These are phyloP conservation scores for Habrosyne pyritoides DNA, from an alignment of 2,888 invertebrate genomes.

Conservation along the genomic window DNA sequence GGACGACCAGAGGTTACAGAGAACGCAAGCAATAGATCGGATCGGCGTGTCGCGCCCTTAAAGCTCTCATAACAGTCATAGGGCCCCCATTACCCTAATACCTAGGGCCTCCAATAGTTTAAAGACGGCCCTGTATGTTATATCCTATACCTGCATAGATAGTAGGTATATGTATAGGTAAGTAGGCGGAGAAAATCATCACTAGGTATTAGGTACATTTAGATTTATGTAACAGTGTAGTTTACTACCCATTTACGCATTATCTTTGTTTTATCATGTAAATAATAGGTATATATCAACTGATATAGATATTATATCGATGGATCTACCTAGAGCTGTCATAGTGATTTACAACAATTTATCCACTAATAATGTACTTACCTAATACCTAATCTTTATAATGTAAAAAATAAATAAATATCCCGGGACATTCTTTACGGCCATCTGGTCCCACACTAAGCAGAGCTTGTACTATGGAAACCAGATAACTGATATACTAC, in stretches of 20 bases:
- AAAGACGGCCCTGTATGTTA: no score
- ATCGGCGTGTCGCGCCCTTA: no score
- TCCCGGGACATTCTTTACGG: no score
- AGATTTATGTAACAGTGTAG: not conserved
- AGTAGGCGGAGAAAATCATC: not conserved
- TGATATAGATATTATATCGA: not conserved
- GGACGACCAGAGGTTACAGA: no score
- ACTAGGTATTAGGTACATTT: not conserved
- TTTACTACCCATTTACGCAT: not conserved
- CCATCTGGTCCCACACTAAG: no score
- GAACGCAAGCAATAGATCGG: no score
- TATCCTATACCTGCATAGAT: not conserved
- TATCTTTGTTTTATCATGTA: slow-evolving; percentile 5
- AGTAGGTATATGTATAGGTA: not conserved
- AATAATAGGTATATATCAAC: slow-evolving; percentile 1
- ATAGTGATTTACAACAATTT: not conserved
- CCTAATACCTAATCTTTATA: not conserved
- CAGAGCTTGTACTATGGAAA: no score
- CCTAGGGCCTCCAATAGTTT: no score
- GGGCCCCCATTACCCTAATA: no score
- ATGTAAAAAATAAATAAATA: not conserved
- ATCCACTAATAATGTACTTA: not conserved
- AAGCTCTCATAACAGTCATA: no score
- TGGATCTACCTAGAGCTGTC: not conserved
- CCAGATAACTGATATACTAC: no score